These are phyloP conservation scores for Magallana angulata DNA, from an alignment of 1,140 invertebrate genomes.

Conservation along the genomic window DNA sequence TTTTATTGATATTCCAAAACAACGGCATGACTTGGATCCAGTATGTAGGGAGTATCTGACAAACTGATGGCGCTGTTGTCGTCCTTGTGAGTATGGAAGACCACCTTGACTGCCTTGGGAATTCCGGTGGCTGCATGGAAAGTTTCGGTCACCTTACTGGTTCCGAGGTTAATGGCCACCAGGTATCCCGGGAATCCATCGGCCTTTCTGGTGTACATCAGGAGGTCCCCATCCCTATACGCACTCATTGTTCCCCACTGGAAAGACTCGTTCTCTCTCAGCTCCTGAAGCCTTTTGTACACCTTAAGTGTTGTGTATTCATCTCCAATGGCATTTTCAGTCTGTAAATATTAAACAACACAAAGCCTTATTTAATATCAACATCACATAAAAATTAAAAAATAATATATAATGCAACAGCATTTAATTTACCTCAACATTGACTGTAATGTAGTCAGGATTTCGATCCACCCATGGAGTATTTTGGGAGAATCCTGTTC, in stretches of 20 bases:
- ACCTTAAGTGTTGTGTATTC: conserved; percentile 63
- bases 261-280: conserved; percentile 75
- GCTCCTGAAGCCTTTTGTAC: conserved; percentile 69
- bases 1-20: conserved; percentile 49
- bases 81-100: conserved; percentile 63
- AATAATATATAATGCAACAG: no score
- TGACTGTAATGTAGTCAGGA: conserved; percentile 58
- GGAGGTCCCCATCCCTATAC: conserved; percentile 61
- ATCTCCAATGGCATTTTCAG: conserved; percentile 70
- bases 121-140: conserved; percentile 49
- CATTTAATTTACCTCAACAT: conserved; percentile 60
- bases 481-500: conserved; percentile 79
- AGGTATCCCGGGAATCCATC: conserved; percentile 73
- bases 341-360: conserved; percentile 56
- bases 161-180: conserved; percentile 73
- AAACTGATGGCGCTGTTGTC: conserved; percentile 41
- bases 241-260: conserved; percentile 74
- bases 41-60: conserved; percentile 30
- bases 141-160: conserved; percentile 25
- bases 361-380: no score
- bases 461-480: conserved; percentile 74
- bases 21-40: conserved; percentile 47
- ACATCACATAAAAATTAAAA: no score
- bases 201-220: conserved; percentile 75
- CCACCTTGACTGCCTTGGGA: conserved; percentile 56